phyloP scores from a whole-genome alignment of 2,888 invertebrate species.

The Steinernema scapterisci region DNA sequence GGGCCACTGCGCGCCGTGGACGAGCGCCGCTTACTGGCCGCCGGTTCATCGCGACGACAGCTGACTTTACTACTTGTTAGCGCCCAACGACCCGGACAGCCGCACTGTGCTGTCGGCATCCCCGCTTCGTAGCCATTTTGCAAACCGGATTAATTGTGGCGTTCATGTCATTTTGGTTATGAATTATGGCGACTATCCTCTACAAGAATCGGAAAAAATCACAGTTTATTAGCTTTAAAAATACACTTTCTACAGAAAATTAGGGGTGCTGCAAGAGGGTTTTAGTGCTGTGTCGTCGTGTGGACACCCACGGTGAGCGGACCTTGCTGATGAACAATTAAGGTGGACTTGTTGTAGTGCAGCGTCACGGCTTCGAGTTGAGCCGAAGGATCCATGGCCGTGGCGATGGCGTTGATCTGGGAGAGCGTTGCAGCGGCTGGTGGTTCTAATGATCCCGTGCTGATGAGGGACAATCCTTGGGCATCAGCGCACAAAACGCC shows the following conservation, averaged over 20 bases:
- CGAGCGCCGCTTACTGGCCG: background rate
- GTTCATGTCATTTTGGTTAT: background rate
- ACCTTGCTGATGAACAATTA: background rate
- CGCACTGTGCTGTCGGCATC: background rate
- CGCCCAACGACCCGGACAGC: constrained; percentile 3
- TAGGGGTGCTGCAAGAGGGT: background rate
- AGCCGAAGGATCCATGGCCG: background rate
- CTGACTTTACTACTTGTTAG: constrained; percentile 12
- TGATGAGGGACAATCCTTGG: background rate
- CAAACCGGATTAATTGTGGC: background rate
- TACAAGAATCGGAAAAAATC: background rate
- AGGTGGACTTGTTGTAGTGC: constrained; percentile 21
- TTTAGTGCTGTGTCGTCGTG: background rate
- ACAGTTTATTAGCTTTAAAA: background rate
- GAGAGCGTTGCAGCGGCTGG: background rate
- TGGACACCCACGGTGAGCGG: background rate
- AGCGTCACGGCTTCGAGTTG: background rate
- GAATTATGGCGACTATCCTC: background rate
- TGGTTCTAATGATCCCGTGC: background rate
- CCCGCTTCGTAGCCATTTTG: background rate
- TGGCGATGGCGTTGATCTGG: background rate
- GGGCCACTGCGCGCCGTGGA: constrained; percentile 19
- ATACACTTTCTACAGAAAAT: background rate
- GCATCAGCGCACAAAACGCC: constrained; percentile 5
- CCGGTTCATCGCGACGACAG: background rate